phyloP scores from a whole-genome alignment of 2,113 vertebrate genomes.

The Acrocephalus arundinaceus region DNA sequence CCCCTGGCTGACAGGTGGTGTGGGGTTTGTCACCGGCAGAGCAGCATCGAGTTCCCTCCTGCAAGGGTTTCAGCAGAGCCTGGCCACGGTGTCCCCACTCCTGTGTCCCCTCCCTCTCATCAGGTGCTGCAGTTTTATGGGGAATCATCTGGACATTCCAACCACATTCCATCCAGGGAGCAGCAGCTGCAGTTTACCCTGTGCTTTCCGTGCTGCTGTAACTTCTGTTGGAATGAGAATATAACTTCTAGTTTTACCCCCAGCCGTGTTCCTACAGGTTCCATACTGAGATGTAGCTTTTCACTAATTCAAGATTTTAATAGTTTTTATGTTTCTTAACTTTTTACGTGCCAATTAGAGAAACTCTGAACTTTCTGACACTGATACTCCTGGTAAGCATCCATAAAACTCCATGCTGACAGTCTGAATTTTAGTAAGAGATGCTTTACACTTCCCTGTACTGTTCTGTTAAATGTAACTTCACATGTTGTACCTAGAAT shows the following conservation, averaged over 20 bases:
- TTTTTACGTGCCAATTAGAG: background rate
- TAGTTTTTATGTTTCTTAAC: background rate
- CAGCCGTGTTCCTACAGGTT: background rate
- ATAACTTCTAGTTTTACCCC: background rate
- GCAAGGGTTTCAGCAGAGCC: background rate
- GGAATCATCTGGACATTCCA: background rate
- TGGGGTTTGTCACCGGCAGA: background rate
- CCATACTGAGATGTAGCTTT: background rate
- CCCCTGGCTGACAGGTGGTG: background rate
- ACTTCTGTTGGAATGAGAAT: background rate
- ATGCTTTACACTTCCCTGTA: background rate
- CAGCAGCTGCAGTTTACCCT: background rate
- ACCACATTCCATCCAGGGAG: background rate
- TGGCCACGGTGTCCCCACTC: accelerated
- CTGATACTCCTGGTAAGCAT: background rate
- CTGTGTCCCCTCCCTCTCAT: background rate
- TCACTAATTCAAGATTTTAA: background rate
- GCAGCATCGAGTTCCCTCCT: background rate
- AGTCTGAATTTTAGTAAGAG: background rate
- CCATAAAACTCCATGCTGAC: background rate
- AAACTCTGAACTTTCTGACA: background rate
- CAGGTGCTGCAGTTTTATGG: background rate
- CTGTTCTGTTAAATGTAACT: background rate
- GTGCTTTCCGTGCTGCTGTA: accelerated
- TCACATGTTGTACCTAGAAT: background rate